Percentiles rank a stretch among this genome's conserved stretches.
phyloP scores from a whole-genome alignment of 2,113 vertebrate genomes.

The Notarius lentiginosus region DNA sequence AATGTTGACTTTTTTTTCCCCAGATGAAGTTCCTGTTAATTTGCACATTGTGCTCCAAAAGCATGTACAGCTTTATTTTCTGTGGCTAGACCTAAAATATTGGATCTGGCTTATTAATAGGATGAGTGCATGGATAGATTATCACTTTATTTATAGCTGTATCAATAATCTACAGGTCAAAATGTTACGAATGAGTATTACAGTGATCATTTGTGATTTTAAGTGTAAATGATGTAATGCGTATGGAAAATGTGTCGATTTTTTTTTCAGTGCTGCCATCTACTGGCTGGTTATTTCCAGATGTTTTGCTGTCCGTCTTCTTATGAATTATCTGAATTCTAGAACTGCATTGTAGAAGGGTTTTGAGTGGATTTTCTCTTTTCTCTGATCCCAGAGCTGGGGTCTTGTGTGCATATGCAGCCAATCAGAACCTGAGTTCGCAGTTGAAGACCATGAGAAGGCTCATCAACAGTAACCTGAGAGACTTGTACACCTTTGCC shows the following conservation, averaged over 20 bases:
- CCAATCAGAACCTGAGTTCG: constrained; percentile 87
- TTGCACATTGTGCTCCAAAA: constrained; percentile 45
- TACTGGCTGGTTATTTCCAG: background rate
- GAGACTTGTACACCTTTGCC: constrained; percentile 82
- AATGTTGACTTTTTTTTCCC: background rate
- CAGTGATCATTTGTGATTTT: background rate
- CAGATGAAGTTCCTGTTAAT: constrained; percentile 35
- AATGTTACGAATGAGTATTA: background rate
- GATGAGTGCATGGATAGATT: background rate
- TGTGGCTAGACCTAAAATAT: background rate
- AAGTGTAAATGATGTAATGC: background rate
- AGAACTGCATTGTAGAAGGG: background rate
- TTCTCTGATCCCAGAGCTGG: constrained; percentile 75
- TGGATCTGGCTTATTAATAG: background rate
- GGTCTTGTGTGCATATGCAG: constrained; percentile 83
- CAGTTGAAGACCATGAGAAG: constrained; percentile 77
- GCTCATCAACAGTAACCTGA: constrained; percentile 88
- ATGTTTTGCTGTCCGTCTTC: background rate
- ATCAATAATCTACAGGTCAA: background rate
- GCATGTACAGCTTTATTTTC: background rate
- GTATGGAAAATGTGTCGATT: background rate
- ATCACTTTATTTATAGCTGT: background rate
- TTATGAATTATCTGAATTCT: background rate
- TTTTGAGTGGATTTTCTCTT: background rate
- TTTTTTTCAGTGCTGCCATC: constrained; percentile 40